Evolutionary conservation across 2,888 invertebrate genomes (phyloP).

Genomic region (Eilema depressum): DNA sequence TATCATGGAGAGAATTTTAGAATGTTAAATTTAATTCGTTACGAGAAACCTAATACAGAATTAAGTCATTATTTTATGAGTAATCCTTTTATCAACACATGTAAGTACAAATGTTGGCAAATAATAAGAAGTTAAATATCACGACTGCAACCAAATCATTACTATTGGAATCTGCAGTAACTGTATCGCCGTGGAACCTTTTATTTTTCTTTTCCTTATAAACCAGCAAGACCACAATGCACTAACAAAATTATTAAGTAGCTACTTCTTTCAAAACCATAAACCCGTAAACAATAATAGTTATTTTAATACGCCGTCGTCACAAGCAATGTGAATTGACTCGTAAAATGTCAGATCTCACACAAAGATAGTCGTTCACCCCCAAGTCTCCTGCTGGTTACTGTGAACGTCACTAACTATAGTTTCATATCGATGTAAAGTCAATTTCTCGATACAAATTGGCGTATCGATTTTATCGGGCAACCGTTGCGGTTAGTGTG

Average conservation of each 20-base stretch:
- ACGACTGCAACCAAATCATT: conserved; percentile 19
- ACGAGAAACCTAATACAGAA: background rate
- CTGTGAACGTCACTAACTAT: conserved; percentile 71
- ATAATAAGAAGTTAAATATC: background rate
- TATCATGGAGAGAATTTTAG: too few relatives aligned
- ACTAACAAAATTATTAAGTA: conserved; percentile 57
- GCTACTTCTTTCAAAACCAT: conserved; percentile 56
- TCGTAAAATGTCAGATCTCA: conserved; percentile 78
- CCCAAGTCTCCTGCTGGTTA: conserved; percentile 73
- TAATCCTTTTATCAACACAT: background rate
- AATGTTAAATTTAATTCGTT: background rate
- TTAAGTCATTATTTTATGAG: too few relatives aligned
- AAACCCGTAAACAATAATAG: conserved; percentile 64
- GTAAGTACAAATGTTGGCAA: background rate
- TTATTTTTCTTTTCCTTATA: conserved; percentile 29
- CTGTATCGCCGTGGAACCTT: conserved; percentile 51
- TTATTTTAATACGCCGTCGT: conserved; percentile 56
- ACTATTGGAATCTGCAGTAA: conserved; percentile 26
- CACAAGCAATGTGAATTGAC: conserved; percentile 59
- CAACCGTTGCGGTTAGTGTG: conserved; percentile 73
- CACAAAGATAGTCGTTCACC: conserved; percentile 77
- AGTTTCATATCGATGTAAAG: conserved; percentile 53
- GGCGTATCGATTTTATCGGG: conserved; percentile 71
- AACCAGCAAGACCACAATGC: conserved; percentile 48
- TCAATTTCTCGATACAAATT: conserved; percentile 71